phyloP scores from a whole-genome alignment of 1,140 invertebrate species.

The Listronotus oregonensis region DNA sequence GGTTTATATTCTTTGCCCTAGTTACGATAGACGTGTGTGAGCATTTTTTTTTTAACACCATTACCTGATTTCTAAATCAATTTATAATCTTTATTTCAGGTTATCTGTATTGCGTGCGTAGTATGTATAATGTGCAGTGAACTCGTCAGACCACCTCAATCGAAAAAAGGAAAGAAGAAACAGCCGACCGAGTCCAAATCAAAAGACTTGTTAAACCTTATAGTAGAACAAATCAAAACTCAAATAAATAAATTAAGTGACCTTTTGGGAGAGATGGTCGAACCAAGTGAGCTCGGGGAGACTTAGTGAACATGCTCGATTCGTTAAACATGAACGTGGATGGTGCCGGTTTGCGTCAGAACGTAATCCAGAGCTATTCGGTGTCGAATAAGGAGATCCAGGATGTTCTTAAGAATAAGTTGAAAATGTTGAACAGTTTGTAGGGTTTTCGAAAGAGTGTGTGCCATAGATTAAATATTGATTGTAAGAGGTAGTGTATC shows the following conservation, averaged over 20 bases:
- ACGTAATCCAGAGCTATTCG: constrained; percentile 44
- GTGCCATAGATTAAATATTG: background rate
- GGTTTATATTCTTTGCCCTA: no score
- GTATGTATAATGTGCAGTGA: constrained; percentile 47
- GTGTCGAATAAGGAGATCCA: constrained; percentile 45
- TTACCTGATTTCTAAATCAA: no score
- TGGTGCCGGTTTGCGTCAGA: constrained; percentile 38
- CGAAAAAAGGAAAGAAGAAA: constrained; percentile 46
- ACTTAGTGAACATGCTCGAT: constrained; percentile 41
- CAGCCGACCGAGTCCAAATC: constrained; percentile 34
- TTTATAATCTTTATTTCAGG: constrained; percentile 35
- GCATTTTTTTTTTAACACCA: no score
- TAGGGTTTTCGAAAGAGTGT: constrained; percentile 10
- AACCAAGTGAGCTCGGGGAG: constrained; percentile 23
- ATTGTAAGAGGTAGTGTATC: background rate
- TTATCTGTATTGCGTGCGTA: constrained; percentile 41
- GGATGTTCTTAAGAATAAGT: constrained; percentile 45
- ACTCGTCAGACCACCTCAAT: constrained; percentile 43
- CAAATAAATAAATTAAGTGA: constrained; percentile 40
- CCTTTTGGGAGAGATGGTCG: constrained; percentile 41
- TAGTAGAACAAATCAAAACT: constrained; percentile 41
- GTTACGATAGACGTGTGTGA: no score
- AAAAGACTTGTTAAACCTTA: constrained; percentile 31
- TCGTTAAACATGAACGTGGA: constrained; percentile 43
- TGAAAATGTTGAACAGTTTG: constrained; percentile 39